Evolutionary conservation across 2,888 invertebrate genomes (phyloP), one percentile per base, ranked within the genome.

Genomic region (Nebria salina): DNA sequence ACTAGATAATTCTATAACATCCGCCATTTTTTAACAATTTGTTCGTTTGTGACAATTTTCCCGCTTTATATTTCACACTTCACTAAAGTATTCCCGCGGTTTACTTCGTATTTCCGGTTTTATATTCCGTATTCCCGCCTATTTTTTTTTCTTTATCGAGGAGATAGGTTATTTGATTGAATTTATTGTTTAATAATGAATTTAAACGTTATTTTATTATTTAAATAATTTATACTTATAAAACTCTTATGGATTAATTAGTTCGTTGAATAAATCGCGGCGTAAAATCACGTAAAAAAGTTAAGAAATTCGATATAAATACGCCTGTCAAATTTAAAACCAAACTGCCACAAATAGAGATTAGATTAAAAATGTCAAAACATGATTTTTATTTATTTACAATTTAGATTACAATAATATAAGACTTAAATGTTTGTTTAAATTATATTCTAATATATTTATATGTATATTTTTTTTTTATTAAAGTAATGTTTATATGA

Each of bases 1-100:
- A 66, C 81, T 81, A n/a, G 73, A 81, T 75, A 80, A 64, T 80
- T 80, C 75, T 26, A 80, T 80, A 25, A 80, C 43, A 64, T 80
- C 75, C n/a, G 80, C 42, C 80, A 80, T 80, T 72, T 54, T 54
- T 54, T 11, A 6, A 11, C 54, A 54, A 54, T 54, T 54, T 54
- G 11, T 2, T 13, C 8, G 54, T 8, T 11, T 54, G 4, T 54
- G 0, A 54, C 54, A 11, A 54, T 11, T 11, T 54, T 54, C 54
- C 54, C 54, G 8, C 8, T 54, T 7, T 54, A 0, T 54, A 54
- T 54, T 54, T 54, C 7, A 54, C 8, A 54, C 8, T 54, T 13
- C 54, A 54, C 13, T 54, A 11, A 20, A 3, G 2, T 11, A 54
- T 11, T 11, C 54, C 54, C 54, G 54, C 54, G 54, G 2, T 54